These are phyloP conservation scores for Rhinichthys klamathensis DNA, from an alignment of 2,113 vertebrate species.

Conservation along the genomic window DNA sequence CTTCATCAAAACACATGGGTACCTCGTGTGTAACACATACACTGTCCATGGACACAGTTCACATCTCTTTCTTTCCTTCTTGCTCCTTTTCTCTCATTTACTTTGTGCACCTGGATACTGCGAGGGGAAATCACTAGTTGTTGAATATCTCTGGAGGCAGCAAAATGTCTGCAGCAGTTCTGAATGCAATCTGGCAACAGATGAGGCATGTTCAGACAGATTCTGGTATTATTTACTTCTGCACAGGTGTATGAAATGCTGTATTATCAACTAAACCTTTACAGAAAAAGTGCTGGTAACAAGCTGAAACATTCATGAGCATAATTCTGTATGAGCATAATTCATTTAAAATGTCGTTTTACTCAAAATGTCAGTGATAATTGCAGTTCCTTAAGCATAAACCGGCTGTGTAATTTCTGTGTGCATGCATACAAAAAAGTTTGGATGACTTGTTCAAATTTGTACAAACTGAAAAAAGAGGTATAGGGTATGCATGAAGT, in stretches of 20 bases:
- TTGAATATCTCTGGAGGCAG: background rate
- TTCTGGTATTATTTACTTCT: background rate
- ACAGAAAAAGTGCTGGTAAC: too few relatives aligned
- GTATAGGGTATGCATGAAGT: too few relatives aligned
- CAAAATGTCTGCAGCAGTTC: background rate
- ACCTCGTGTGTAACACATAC: too few relatives aligned
- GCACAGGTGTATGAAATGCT: background rate
- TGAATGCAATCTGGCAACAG: slow-evolving; percentile 13
- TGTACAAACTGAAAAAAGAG: too few relatives aligned
- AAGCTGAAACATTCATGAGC: background rate
- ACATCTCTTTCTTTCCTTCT: background rate
- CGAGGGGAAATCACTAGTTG: background rate
- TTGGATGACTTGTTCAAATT: too few relatives aligned
- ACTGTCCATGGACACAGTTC: background rate
- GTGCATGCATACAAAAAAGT: too few relatives aligned
- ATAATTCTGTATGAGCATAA: background rate
- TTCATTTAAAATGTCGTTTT: background rate
- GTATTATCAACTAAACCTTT: background rate
- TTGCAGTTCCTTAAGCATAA: too few relatives aligned
- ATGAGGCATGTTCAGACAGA: background rate
- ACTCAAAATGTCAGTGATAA: background rate
- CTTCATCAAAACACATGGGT: too few relatives aligned
- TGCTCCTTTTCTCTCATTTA: background rate
- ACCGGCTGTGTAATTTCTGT: too few relatives aligned
- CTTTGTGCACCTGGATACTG: background rate